Evolutionary conservation across 2,888 invertebrate species (phyloP), one percentile per base, ranked within the genome.

Genomic region (Herminia tarsipennalis): DNA sequence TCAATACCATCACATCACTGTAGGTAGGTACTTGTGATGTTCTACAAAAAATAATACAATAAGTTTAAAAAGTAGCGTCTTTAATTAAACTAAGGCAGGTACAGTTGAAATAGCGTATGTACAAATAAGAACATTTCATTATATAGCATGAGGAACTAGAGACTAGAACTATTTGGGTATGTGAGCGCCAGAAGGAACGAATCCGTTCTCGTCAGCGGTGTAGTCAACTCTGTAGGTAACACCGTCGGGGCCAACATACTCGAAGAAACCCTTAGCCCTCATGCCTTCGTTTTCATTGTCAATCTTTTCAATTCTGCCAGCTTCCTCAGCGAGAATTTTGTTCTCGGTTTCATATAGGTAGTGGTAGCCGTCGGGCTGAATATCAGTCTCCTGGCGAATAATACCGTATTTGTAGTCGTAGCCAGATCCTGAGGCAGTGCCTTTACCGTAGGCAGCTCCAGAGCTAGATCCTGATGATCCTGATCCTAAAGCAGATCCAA

Each of bases 331-430:
- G 9, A 86, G 81, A 53, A 91, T 91, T 48, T 83, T 90, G 76
- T 91, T 91, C 52, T 89, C 87, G n/a, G 91, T 91, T 64, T 91
- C 89, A 49, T 89, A 91, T 9, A 88, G 74, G 66, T 87, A 91
- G 66, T 88, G 90, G 73, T 91, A 91, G 14, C 90, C 88, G 1
- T 90, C 89, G 12, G 82, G 73, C 0, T 38, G 18, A 5, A 84
- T 56, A 0, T 90, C 85, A 8, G 64, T 73, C 27, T 90, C 89
- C 61, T 86, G 83, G 21, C 90, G 88, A 55, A 91, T 83, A 65
- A 90, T 86, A 18, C 88, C 86, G 54, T 77, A 84, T 57, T 86
- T 81, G 75, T 90, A 88, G 14, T 89, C 74, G 62, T 86, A 89
- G 10, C 46, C 54, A 13, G 53, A 54, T 33, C 45, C 45, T 25